Evolutionary conservation across 2,888 invertebrate genomes (phyloP).

Genomic region (Cerastis leucographa): DNA sequence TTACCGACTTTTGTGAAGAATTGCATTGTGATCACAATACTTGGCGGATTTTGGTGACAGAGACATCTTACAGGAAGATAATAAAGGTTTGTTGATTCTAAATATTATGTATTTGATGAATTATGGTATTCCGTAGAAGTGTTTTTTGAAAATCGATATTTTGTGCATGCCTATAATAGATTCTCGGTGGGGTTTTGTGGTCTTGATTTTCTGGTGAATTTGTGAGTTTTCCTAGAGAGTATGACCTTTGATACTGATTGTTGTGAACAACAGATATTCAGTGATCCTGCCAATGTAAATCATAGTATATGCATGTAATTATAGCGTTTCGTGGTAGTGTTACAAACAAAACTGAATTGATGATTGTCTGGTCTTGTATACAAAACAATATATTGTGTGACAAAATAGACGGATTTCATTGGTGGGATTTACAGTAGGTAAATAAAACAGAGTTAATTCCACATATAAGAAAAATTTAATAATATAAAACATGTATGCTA

Average conservation of each 20-base stretch:
- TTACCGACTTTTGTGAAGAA: not conserved
- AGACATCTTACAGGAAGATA: not conserved
- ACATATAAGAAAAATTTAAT: conserved; percentile 90
- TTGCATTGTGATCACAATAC: too few species aligned
- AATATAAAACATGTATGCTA: conserved; percentile 88
- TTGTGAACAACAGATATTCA: not conserved
- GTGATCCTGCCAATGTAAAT: not conserved
- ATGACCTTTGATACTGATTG: too few species aligned
- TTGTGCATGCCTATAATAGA: not conserved
- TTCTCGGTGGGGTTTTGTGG: too few species aligned
- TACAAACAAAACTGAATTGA: not conserved
- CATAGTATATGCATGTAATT: too few species aligned
- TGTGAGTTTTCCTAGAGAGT: too few species aligned
- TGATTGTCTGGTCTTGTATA: not conserved
- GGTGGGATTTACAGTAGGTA: not conserved
- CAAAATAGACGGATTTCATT: too few species aligned
- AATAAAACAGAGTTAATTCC: conserved; percentile 74
- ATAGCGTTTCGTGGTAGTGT: not conserved
- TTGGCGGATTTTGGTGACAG: too few species aligned
- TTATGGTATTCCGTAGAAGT: not conserved
- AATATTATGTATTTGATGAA: not conserved
- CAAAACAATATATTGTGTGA: not conserved
- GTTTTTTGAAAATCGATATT: conserved; percentile 22
- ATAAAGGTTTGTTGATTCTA: not conserved
- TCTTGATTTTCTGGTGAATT: not conserved